Base-by-base conservation (phyloP, 2,113 vertebrate species). In the Trochalopteron elliotii region DNA sequence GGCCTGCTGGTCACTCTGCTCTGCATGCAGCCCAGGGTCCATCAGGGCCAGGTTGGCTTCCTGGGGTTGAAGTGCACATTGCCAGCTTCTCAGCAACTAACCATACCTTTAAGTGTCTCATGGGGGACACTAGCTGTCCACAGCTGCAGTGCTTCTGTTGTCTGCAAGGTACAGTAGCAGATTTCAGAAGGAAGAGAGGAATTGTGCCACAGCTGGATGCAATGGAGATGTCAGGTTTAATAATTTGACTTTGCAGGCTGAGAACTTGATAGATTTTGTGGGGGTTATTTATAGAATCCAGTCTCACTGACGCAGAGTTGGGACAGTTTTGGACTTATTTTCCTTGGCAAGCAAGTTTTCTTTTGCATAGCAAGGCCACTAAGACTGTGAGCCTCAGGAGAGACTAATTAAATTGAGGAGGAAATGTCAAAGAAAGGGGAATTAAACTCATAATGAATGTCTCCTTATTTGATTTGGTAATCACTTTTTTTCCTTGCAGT, bases 191-290 rank as follows among this genome's bases (percentile, higher is more conserved):
- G 80, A 94, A 84, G 49, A 91, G 33, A 96, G 83, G 44, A 83
- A 91, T 89, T 59, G 27, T 90, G 52, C 42, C 72, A 30, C 79
- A 94, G 49, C 79, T 86, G 83, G 85, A 78, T 90, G 91, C 95
- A 97, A 97, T 95, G 79, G 88, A 94, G 64, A 95, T 95, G 84
- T 97, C 96, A 97, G 64, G 67, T 94, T 97, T 97, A 97, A 97
- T 95, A 91, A 97, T 90, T 89, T 95, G 90, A 69, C 78, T 96
- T 96, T 95, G 60, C 82, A 87, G 87, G 56, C 82, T 64, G 77
- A 87, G 77, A 97, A 95, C 24, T 42, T 96, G 94, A 97, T 96
- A 89, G 74, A 97, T 98, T 97, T 97, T 57, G 39, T 12, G 7
- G 60, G 37, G 27, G 20, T 92, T 98, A 98, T 97, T 97, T 97